phyloP scores from a whole-genome alignment of 1,140 invertebrate genomes.

The Chelonus insularis region DNA sequence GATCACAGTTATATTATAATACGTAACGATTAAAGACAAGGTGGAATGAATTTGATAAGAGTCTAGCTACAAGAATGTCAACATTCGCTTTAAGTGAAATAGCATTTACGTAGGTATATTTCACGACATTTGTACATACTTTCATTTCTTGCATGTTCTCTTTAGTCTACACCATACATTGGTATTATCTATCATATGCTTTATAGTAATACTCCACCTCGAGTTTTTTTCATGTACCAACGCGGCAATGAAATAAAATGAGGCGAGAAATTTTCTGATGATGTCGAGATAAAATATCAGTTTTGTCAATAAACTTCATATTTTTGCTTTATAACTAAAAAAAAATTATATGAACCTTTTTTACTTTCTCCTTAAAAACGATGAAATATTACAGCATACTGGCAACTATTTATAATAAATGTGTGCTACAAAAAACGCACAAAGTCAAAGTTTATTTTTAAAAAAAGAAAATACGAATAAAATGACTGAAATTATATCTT shows the following conservation, averaged over 20 bases:
- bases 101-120: slow-evolving; percentile 3
- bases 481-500: no score
- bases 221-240: neutral
- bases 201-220: neutral
- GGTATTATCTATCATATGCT: neutral
- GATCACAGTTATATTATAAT: neutral
- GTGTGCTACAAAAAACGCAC: no score
- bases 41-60: slow-evolving; percentile 8
- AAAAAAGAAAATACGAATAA: no score
- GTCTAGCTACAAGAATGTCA: neutral
- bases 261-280: no score
- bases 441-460: no score
- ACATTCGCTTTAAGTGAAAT: neutral
- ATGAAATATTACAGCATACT: no score
- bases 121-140: neutral
- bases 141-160: slow-evolving; percentile 19
- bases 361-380: no score
- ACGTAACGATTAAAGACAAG: neutral
- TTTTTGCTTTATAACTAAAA: no score
- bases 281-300: no score
- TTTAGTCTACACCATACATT: neutral
- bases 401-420: no score
- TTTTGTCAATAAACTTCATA: no score
- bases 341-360: no score
- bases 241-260: neutral